Base-by-base conservation (phyloP, 2,797 vertebrate genomes). In the Naso thynnoides region DNA sequence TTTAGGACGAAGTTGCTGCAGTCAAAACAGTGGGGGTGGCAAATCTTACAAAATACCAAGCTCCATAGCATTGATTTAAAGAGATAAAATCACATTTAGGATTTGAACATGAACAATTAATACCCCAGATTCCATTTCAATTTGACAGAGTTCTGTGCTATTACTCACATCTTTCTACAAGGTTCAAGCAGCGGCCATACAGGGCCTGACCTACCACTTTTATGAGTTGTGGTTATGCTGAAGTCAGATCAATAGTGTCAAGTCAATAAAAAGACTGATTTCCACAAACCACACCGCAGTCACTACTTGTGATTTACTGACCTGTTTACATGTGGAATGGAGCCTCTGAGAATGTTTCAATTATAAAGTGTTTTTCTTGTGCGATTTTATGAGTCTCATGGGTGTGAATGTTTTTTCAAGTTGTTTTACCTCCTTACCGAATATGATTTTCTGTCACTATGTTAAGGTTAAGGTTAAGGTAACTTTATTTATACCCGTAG, bases 311-410 rank as follows among this genome's bases (percentile, higher is more conserved):
- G 81, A 90, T 86, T 87, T 85, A 84, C 82, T 50, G 76, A 73
- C 68, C 68, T 77, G 83, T 82, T 81, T 76, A 82, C 80, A 84
- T 82, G 84, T 74, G 76, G 55, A 62, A 68, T 54, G 61, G 49
- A 73, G 66, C 64, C 78, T 83, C 60, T 69, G 68, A 75, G 77
- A 85, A 84, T 41, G 39, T 80, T 88, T 89, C 73, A 83, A 83
- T 89, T 76, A 74, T 70, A 31, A 65, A 56, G 55, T 70, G 50
- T 76, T 81, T 84, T 81, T 88, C 69, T 56, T 42, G 41, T 78
- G 63, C 54, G 39, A n/a, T n/a, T n/a, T n/a, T n/a, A n/a, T n/a
- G n/a, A n/a, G n/a, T n/a, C n/a, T n/a, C n/a, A n/a, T n/a, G n/a
- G n/a, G n/a, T n/a, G n/a, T n/a, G n/a, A n/a, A n/a, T n/a, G n/a